Evolutionary conservation across 2,888 invertebrate genomes (phyloP), one percentile per base, ranked within the genome.

Genomic region (Caenorhabditis sp.): DNA sequence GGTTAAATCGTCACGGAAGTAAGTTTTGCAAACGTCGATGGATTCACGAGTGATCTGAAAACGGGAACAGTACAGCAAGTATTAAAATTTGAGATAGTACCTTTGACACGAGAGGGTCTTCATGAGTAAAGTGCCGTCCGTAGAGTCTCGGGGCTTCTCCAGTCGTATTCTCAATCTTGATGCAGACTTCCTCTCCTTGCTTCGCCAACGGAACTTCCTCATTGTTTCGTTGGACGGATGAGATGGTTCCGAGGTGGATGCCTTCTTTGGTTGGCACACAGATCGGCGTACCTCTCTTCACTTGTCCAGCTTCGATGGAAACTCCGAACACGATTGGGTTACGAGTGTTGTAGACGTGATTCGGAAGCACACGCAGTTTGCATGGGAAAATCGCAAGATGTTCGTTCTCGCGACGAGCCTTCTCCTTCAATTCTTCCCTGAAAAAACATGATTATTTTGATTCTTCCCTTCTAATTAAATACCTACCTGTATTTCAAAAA

Each of bases 61-160:
- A 41, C n/a, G 31, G 31, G 31, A 6, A 31, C 31, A 59, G 44
- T 35, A 6, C 31, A 8, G 31, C 31, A 35, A 35, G n/a, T n/a
- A n/a, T n/a, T n/a, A n/a, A 35, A 35, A 35, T 35, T 38, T 38
- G 38, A 38, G 10, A 38, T 38, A 70, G 44, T 76, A 91, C 94
- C 92, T 93, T 97, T 94, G 98, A 98, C 92, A 97, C 95, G 87
- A 99, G 94, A 93, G 96, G 94, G 93, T 99, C 99, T 51, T 95
- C 96, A 92, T 96, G 96, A 92, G 98, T 98, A 93, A 99, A 99
- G 94, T 99, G 99, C 80, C 99, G 94, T 14, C 99, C 99, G 93
- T 95, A 97, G 95, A 99, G 96, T 94, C 98, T 98, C 61, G 99
- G 99, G 63, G 98, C 95, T 93, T 99, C 98, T n/a, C 98, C 98